phyloP scores from a whole-genome alignment of 2,797 vertebrate species.

The Notolepis coatsorum region DNA sequence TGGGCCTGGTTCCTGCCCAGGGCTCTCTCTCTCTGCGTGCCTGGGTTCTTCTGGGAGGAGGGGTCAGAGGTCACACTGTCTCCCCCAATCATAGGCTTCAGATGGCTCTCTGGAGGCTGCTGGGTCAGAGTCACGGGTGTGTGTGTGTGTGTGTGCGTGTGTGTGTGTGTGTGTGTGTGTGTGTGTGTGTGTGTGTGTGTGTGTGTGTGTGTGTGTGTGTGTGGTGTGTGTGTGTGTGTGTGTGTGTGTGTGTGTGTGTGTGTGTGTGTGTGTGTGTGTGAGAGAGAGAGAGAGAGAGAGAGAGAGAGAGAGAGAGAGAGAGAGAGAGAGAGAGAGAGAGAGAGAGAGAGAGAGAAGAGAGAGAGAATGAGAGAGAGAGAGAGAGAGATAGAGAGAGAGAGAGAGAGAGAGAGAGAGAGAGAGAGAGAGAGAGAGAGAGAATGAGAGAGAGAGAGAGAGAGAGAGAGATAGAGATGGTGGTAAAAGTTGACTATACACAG shows the following conservation, averaged over 20 bases:
- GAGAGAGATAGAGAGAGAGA: no score
- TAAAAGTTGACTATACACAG: no score
- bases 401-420: no score
- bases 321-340: no score
- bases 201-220: neutral
- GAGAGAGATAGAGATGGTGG: no score
- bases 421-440: no score
- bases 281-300: no score
- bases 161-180: neutral
- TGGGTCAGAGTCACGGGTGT: neutral
- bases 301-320: no score
- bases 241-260: neutral
- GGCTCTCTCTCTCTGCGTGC: conserved; percentile 13
- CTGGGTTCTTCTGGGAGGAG: conserved; percentile 13
- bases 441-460: no score
- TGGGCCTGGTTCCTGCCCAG: neutral
- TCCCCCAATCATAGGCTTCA: conserved; percentile 37
- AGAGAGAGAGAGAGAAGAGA: no score
- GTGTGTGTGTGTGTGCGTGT: neutral
- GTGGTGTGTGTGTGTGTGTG: neutral
- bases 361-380: no score
- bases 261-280: neutral
- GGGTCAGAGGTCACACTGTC: conserved; percentile 35
- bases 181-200: neutral
- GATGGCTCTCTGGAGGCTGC: neutral